Percentiles rank a stretch among this genome's conserved stretches.
Conservation (phyloP, 2,113 vertebrate species). For the Periophthalmodon schlosseri region DNA sequence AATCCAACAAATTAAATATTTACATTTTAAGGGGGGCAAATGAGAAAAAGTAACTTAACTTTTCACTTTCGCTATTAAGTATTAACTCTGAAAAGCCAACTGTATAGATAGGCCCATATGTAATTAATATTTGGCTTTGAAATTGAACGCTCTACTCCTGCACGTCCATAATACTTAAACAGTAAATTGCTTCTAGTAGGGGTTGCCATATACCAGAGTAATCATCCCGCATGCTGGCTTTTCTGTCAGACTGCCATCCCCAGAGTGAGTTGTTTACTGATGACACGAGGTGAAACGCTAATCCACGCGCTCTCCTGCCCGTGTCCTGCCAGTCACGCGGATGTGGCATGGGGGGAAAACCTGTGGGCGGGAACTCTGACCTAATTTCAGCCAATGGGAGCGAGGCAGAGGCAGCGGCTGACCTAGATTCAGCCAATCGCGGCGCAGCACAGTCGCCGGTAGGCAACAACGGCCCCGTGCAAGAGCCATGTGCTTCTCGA, state of each 20-base stretch:
- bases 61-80: no score
- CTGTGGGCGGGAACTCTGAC: slow-evolving; percentile 77
- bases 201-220: neutral
- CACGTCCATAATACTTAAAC: neutral
- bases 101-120: no score
- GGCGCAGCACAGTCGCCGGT: slow-evolving; percentile 53
- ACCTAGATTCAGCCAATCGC: slow-evolving; percentile 80
- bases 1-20: no score
- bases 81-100: no score
- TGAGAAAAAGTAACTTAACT: no score
- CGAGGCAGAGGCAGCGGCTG: slow-evolving; percentile 52
- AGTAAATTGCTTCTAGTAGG: neutral
- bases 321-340: slow-evolving; percentile 72
- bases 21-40: no score
- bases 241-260: neutral
- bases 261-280: neutral
- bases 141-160: neutral
- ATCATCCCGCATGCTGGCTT: neutral
- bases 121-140: neutral
- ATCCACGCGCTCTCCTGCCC: slow-evolving; percentile 18
- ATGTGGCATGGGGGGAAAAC: slow-evolving; percentile 65
- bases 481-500: slow-evolving; percentile 67
- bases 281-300: slow-evolving; percentile 16
- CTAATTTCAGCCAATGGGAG: slow-evolving; percentile 75
- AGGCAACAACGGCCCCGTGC: slow-evolving; percentile 75